phyloP scores from a whole-genome alignment of 2,888 invertebrate species.

The Caenorhabditis sp. region DNA sequence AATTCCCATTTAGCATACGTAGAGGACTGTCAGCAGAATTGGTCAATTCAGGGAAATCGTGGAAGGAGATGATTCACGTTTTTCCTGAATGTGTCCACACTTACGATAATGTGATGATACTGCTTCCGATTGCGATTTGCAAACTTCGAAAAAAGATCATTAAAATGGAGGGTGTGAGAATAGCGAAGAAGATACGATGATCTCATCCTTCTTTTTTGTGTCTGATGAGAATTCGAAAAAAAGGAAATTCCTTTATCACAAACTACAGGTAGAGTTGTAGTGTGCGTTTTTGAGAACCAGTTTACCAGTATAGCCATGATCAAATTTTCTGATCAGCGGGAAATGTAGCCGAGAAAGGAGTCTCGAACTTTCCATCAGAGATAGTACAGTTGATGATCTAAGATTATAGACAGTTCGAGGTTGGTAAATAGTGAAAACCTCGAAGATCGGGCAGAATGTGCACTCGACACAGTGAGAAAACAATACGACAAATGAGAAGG shows the following conservation, averaged over 20 bases:
- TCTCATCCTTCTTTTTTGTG: slow-evolving; percentile 15
- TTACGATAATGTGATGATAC: slow-evolving; percentile 21
- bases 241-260: slow-evolving; percentile 34
- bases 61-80: slow-evolving; percentile 24
- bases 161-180: slow-evolving; percentile 5
- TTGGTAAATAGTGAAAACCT: background rate
- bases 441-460: slow-evolving; percentile 25
- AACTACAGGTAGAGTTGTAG: slow-evolving; percentile 51
- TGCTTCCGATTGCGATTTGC: slow-evolving; percentile 17
- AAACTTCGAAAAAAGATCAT: background rate
- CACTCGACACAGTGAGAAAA: slow-evolving; percentile 17
- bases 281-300: slow-evolving; percentile 53
- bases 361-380: slow-evolving; percentile 1
- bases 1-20: background rate
- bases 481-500: slow-evolving; percentile 4
- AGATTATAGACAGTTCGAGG: background rate
- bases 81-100: slow-evolving; percentile 36
- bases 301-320: slow-evolving; percentile 33
- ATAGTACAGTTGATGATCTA: slow-evolving; percentile 18
- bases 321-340: slow-evolving; percentile 1
- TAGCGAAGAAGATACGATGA: slow-evolving; percentile 5
- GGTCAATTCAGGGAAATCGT: slow-evolving; percentile 32
- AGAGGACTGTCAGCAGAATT: slow-evolving; percentile 2
- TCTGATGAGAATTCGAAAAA: slow-evolving; percentile 24
- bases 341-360: slow-evolving; percentile 4